These are phyloP conservation scores for Tribolium castaneum DNA, from an alignment of 1,140 invertebrate species.

Conservation along the genomic window DNA sequence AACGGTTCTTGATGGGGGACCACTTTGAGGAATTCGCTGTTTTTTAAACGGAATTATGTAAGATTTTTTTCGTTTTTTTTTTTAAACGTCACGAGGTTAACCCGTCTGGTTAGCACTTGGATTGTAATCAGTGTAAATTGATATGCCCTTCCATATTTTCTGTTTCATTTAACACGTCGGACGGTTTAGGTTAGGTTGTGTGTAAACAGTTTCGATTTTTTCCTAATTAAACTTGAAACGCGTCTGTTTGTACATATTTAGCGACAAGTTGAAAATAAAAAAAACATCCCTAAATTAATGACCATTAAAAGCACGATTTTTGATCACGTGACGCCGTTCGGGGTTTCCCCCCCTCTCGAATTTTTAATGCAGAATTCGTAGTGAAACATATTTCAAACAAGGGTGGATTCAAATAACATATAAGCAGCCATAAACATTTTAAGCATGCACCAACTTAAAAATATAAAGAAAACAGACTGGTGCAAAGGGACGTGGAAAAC, in stretches of 20 bases:
- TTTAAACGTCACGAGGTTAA: conserved; percentile 27
- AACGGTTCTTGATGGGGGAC: conserved; percentile 14
- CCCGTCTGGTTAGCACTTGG: conserved; percentile 44
- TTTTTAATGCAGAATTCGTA: conserved; percentile 41
- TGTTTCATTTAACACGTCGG: conserved; percentile 48
- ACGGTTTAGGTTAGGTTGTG: conserved; percentile 47
- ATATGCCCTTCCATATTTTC: conserved; percentile 59
- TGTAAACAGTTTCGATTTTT: conserved; percentile 49
- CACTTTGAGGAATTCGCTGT: conserved; percentile 19
- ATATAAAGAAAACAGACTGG: conserved; percentile 51
- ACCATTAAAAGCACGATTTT: too few relatives aligned
- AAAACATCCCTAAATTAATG: too few relatives aligned
- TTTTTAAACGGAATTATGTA: conserved; percentile 33
- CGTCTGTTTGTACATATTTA: neutral
- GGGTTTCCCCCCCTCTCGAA: too few relatives aligned
- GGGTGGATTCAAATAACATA: conserved; percentile 51
- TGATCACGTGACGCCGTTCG: too few relatives aligned
- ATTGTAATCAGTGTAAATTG: conserved; percentile 56
- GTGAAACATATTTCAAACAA: conserved; percentile 44
- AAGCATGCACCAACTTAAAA: conserved; percentile 50
- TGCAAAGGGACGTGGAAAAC: conserved; percentile 22
- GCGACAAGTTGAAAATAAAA: neutral
- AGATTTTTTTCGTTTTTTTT: conserved; percentile 11
- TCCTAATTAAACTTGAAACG: neutral
- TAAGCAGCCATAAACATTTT: conserved; percentile 56